These are phyloP conservation scores for Phalanger gymnotis DNA, from an alignment of 2,797 vertebrate species.

Conservation along the genomic window DNA sequence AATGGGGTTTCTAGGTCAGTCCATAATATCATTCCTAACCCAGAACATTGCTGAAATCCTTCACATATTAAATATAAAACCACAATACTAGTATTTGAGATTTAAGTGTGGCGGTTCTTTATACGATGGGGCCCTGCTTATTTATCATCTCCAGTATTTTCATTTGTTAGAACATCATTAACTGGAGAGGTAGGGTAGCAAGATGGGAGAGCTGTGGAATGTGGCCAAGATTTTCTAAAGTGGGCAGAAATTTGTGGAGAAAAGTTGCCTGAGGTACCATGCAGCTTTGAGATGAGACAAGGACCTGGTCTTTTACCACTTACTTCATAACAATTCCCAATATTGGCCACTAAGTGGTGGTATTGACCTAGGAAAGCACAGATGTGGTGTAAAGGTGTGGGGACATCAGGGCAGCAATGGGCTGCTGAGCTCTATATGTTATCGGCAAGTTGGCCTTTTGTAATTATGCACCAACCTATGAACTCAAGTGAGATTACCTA, in stretches of 20 bases:
- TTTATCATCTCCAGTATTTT: background rate
- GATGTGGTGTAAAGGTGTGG: too few relatives aligned
- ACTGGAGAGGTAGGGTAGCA: background rate
- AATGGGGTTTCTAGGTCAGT: background rate
- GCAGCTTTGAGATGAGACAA: background rate
- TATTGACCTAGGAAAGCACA: background rate
- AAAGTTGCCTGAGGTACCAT: background rate
- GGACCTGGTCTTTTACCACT: background rate
- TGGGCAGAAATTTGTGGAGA: background rate
- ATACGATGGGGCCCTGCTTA: background rate
- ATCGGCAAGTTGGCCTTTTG: background rate
- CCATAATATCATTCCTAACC: background rate
- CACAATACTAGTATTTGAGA: background rate
- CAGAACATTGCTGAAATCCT: background rate
- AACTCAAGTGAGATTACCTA: background rate
- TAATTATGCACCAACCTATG: background rate
- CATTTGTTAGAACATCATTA: background rate
- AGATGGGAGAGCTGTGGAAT: background rate
- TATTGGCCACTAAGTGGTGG: background rate
- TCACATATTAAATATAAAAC: background rate
- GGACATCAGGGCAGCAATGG: background rate
- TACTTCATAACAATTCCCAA: background rate
- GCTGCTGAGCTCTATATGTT: background rate
- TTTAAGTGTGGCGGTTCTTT: background rate
- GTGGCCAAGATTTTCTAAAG: background rate